Percentiles rank a stretch among this genome's conserved stretches.
phyloP scores from a whole-genome alignment of 2,113 vertebrate genomes.

The Toxostoma redivivum region DNA sequence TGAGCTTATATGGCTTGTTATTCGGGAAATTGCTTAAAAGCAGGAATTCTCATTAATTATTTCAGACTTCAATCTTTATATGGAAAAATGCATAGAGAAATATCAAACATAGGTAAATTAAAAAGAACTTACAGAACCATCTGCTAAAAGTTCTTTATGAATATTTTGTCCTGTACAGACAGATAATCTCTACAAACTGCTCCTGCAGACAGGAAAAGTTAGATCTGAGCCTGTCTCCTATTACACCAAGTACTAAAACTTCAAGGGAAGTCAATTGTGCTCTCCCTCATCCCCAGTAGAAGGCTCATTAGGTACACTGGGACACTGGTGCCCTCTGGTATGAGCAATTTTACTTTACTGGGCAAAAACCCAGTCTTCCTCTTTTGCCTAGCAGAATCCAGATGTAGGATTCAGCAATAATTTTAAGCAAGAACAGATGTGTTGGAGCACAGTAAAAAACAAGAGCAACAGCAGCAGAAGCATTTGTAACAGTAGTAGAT shows the following conservation, averaged over 20 bases:
- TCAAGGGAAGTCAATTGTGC: not conserved
- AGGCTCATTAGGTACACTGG: not conserved
- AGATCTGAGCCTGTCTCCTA: not conserved
- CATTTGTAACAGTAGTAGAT: not conserved
- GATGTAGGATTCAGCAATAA: conserved; percentile 24
- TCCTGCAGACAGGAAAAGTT: not conserved
- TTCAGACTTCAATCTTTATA: not conserved
- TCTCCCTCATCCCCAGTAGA: not conserved
- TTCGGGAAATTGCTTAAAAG: not conserved
- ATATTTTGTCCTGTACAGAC: not conserved
- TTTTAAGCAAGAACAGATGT: conserved; percentile 51
- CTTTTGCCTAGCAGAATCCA: conserved; percentile 9
- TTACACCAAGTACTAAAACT: not conserved
- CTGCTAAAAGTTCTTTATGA: not conserved
- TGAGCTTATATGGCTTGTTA: not conserved
- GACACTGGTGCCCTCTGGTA: not conserved
- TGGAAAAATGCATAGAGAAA: not conserved
- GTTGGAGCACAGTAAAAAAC: not conserved
- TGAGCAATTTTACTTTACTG: not conserved
- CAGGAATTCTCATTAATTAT: not conserved
- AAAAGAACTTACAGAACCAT: not conserved
- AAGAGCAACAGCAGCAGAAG: not conserved
- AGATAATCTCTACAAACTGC: not conserved
- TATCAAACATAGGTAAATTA: not conserved
- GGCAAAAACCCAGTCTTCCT: not conserved